phyloP scores from a whole-genome alignment of 2,888 invertebrate species.

The Frankliniella intonsa region DNA sequence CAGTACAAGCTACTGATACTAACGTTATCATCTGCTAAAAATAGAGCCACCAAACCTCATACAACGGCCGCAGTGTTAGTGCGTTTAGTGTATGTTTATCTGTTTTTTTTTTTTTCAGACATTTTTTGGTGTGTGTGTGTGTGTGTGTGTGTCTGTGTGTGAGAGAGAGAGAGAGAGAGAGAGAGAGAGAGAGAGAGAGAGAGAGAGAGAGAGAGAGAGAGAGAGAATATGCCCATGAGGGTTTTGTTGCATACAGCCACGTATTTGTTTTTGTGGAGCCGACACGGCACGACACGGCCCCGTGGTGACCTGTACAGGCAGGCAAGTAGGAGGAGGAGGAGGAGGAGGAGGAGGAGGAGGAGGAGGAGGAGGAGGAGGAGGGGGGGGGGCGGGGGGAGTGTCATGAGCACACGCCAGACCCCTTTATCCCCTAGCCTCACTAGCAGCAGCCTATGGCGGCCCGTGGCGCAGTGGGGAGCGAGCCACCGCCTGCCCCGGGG shows the following conservation, averaged over 20 bases:
- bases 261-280: neutral
- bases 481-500: neutral
- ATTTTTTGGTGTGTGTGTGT: neutral
- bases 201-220: neutral
- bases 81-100: neutral
- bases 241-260: neutral
- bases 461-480: too few species aligned
- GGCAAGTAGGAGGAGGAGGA: too few species aligned
- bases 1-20: too few species aligned
- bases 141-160: neutral
- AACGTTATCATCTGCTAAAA: too few species aligned
- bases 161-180: neutral
- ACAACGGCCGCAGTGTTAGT: neutral
- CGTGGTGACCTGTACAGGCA: too few species aligned
- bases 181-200: neutral
- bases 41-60: neutral
- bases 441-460: too few species aligned
- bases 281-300: too few species aligned
- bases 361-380: neutral
- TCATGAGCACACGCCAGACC: too few species aligned
- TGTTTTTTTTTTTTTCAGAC: neutral
- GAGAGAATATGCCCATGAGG: neutral
- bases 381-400: neutral
- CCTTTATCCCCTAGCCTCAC: too few species aligned
- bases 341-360: neutral